Evolutionary conservation across 1,140 invertebrate genomes (phyloP).

Genomic region (Sarcophaga bullata): DNA sequence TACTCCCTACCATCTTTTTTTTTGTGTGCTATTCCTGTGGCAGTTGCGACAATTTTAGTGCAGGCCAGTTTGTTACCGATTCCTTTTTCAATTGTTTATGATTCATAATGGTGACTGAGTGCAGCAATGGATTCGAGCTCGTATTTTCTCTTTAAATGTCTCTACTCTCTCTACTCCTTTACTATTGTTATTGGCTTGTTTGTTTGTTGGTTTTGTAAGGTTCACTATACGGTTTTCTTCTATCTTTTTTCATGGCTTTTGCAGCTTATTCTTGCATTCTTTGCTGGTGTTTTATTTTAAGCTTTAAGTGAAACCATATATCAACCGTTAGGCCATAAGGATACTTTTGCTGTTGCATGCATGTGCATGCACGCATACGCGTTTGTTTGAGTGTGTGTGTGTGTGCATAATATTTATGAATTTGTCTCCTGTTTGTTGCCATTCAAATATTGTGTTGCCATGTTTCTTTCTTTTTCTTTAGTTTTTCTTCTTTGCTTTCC

Average conservation of each 20-base stretch:
- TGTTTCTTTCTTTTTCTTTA: not conserved
- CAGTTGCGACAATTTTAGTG: not conserved
- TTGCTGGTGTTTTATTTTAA: constrained; percentile 1
- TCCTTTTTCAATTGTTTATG: constrained; percentile 10
- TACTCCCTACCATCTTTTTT: not conserved
- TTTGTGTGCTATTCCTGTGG: not conserved
- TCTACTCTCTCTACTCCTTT: no score
- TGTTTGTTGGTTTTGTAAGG: not conserved
- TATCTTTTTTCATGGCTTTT: not conserved
- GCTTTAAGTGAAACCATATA: constrained; percentile 57
- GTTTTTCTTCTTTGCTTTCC: not conserved
- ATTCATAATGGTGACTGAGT: not conserved
- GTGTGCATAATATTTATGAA: constrained; percentile 15
- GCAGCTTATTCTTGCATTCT: not conserved
- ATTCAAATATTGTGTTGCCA: not conserved
- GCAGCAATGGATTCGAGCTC: no score
- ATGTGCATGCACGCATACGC: not conserved
- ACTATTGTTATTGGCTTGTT: not conserved
- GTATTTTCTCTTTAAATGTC: no score
- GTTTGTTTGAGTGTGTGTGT: not conserved
- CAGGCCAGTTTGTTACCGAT: not conserved
- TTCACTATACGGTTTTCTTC: not conserved
- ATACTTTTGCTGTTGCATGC: not conserved
- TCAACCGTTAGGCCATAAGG: constrained; percentile 59
- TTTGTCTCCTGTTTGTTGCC: constrained; percentile 17